Base-by-base conservation (phyloP, 2,888 invertebrate genomes). In the Amphipyra tragopoginis region DNA sequence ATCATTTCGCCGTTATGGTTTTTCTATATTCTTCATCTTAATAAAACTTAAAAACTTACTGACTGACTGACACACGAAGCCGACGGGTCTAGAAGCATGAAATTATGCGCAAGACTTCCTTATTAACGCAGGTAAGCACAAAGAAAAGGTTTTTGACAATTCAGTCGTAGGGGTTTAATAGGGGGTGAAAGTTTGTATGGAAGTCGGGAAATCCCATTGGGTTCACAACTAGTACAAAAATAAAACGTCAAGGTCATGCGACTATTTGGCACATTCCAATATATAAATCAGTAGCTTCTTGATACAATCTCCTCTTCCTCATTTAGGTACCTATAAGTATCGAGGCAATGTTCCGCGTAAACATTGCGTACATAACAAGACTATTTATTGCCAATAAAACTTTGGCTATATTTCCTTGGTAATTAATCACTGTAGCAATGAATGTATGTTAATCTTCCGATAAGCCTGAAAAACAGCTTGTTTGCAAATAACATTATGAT, bases 381-480 rank as follows among this genome's bases (percentile, higher is more conserved):
- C 47, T 56, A 68, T 72, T 73, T 73, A 72, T 63, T 56, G 55
- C 26, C 38, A 36, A 67, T 67, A 61, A 73, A 73, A 68, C 58
- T 73, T 73, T 13, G 40, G 29, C 40, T 10, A 73, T 68, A 73
- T 68, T 53, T 68, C 42, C 21, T 55, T 38, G 13, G 42, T 60
- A 72, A 72, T 66, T 56, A 56, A 48, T 52, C 11, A 51, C 33
- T 39, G 33, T 33, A 51, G 29, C n/a, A 36, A 36, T 58, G 10
- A 54, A 58, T 58, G 34, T 14, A 34, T 48, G 48, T 38, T 49
- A 10, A 7, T 10, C 8, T 14, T 9, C 8, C 15, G n/a, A 40
- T 45, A 42, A 29, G 8, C 11, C 1, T n/a, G 11, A 48, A 39
- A 21, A 69, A 48, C 26, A 51, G 11, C n/a, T 13, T 36, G 11